These are phyloP conservation scores for Reinhardtius hippoglossoides DNA, from an alignment of 2,113 vertebrate genomes.

Conservation along the genomic window DNA sequence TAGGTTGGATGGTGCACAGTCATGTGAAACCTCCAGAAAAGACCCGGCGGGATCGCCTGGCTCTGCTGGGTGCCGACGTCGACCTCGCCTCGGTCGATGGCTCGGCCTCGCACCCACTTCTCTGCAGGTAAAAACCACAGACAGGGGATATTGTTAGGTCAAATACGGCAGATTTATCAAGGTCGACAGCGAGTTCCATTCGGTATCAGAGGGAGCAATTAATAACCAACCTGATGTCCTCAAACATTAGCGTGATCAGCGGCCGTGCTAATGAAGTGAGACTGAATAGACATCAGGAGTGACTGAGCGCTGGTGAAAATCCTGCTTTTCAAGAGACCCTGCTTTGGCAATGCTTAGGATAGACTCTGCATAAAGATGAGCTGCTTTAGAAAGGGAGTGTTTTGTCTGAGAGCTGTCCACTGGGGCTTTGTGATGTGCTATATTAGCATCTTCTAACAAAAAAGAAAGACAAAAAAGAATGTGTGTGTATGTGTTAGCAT, in stretches of 20 bases:
- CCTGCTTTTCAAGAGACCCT: constrained; percentile 50
- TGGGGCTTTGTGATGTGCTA: constrained; percentile 71
- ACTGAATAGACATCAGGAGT: constrained; percentile 60
- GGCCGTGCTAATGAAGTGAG: constrained; percentile 60
- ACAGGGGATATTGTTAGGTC: constrained; percentile 23
- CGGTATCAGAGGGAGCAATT: constrained; percentile 59
- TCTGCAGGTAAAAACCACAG: constrained; percentile 57
- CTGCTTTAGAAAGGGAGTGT: constrained; percentile 66
- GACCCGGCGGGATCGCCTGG: constrained; percentile 93
- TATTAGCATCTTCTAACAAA: constrained; percentile 74
- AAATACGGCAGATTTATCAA: constrained; percentile 41
- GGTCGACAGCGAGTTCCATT: constrained; percentile 27
- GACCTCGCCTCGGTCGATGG: constrained; percentile 95
- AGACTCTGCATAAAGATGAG: constrained; percentile 71
- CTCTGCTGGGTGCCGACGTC: constrained; percentile 93
- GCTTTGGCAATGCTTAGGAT: constrained; percentile 54
- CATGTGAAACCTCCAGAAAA: constrained; percentile 98
- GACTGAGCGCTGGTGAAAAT: constrained; percentile 55
- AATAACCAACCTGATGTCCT: constrained; percentile 58
- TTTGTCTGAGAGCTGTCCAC: constrained; percentile 69
- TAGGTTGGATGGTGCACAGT: constrained; percentile 95
- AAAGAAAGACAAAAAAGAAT: constrained; percentile 46
- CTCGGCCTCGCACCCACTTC: constrained; percentile 86
- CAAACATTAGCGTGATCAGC: constrained; percentile 66
- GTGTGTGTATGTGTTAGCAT: constrained; percentile 7